phyloP scores from a whole-genome alignment of 2,113 vertebrate genomes.

The Nicator chloris region DNA sequence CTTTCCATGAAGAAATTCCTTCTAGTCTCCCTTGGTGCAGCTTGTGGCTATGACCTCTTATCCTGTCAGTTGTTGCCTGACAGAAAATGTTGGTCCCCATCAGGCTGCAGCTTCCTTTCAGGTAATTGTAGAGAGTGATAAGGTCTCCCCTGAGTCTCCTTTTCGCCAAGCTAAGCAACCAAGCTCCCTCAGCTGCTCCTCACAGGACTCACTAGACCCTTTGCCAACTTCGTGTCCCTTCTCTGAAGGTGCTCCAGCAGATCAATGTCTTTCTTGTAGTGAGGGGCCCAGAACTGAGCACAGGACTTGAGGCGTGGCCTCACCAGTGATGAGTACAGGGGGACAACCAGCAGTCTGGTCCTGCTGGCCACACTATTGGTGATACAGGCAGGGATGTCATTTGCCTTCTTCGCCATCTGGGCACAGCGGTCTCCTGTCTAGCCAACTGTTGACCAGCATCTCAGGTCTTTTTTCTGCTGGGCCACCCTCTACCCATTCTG shows the following conservation, averaged over 20 bases:
- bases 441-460: background rate
- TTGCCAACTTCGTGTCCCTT: background rate
- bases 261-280: background rate
- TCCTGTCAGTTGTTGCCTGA: background rate
- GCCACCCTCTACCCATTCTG: background rate
- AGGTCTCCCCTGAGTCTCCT: background rate
- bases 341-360: background rate
- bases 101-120: background rate
- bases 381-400: background rate
- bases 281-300: background rate
- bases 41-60: background rate
- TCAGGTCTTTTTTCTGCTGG: background rate
- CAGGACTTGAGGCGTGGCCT: no score
- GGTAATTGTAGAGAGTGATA: no score
- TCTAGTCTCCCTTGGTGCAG: background rate
- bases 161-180: background rate
- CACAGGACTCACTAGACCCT: background rate
- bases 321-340: accelerated
- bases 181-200: background rate
- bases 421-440: background rate
- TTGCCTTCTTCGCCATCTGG: background rate
- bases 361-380: background rate
- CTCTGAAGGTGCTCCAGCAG: background rate
- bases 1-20: background rate
- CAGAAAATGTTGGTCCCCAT: background rate